These are phyloP conservation scores for Epinotia bilunana DNA, from an alignment of 2,888 invertebrate genomes.

Conservation along the genomic window DNA sequence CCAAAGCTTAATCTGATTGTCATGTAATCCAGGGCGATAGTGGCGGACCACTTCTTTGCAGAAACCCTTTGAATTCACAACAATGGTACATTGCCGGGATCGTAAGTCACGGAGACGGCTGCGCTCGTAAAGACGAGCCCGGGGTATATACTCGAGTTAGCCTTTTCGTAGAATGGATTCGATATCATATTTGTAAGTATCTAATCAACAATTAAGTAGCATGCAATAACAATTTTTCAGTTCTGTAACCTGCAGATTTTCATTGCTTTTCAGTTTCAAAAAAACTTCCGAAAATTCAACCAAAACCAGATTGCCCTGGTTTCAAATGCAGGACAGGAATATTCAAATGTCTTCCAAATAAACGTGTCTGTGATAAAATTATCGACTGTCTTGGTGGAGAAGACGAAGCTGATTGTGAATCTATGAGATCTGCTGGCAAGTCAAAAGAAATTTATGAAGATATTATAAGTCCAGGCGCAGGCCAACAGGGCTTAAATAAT, in stretches of 20 bases:
- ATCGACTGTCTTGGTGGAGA: constrained; percentile 92
- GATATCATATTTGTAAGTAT: constrained; percentile 84
- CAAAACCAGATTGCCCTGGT: constrained; percentile 88
- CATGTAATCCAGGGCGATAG: constrained; percentile 87
- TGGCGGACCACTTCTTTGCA: constrained; percentile 93
- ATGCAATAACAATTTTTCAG: too few relatives aligned
- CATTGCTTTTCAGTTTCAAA: constrained; percentile 73
- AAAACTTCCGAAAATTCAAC: constrained; percentile 76
- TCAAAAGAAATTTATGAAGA: constrained; percentile 39
- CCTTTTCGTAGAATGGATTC: constrained; percentile 90
- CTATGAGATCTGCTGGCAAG: constrained; percentile 50
- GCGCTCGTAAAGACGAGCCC: constrained; percentile 90
- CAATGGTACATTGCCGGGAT: constrained; percentile 93
- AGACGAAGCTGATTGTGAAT: constrained; percentile 89
- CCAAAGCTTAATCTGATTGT: constrained; percentile 39
- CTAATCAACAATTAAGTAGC: not conserved
- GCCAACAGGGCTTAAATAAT: not conserved
- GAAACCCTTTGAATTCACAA: constrained; percentile 85
- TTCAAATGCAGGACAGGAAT: constrained; percentile 87
- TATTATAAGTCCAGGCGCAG: not conserved
- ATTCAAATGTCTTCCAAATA: constrained; percentile 87
- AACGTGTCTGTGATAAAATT: constrained; percentile 87
- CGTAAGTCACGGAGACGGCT: constrained; percentile 95
- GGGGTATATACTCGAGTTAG: constrained; percentile 93
- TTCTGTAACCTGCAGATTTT: not conserved